Percentiles rank a stretch among this genome's conserved stretches.
These are phyloP conservation scores for Spongilla lacustris DNA, from an alignment of 37 sponge, comb jelly and placozoan genomes.

Conservation along the genomic window DNA sequence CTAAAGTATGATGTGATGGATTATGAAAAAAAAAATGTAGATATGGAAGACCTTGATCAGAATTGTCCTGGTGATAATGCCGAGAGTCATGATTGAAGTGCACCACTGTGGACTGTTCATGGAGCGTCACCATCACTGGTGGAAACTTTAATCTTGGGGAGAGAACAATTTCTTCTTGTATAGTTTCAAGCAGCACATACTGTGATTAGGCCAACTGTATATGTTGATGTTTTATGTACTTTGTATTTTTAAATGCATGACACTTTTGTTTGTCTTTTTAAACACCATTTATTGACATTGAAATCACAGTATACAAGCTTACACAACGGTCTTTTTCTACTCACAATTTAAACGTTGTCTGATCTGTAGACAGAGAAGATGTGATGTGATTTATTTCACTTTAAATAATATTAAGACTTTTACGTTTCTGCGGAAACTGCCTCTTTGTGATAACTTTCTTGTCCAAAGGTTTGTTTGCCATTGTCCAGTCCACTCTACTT, in stretches of 20 bases:
- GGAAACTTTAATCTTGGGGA: too few relatives aligned
- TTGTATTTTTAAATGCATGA: background rate
- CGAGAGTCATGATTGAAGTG: conserved; percentile 27
- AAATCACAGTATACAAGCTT: background rate
- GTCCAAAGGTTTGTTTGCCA: conserved; percentile 32
- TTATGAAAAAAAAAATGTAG: background rate
- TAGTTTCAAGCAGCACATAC: too few relatives aligned
- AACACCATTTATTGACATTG: background rate
- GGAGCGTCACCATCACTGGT: too few relatives aligned
- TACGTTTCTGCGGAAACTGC: conserved; percentile 78
- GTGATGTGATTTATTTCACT: background rate
- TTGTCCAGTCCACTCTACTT: conserved; percentile 42
- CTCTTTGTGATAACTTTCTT: conserved; percentile 54
- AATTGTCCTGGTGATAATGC: conserved; percentile 51
- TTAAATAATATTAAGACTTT: background rate
- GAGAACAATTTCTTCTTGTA: too few relatives aligned
- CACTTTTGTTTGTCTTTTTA: background rate
- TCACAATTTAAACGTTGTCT: conserved; percentile 51
- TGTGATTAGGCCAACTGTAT: background rate
- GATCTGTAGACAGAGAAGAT: conserved; percentile 41
- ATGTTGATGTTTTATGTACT: too few relatives aligned
- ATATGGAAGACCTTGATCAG: conserved; percentile 14
- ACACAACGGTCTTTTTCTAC: background rate
- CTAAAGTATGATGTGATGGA: too few relatives aligned
- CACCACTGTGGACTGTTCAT: too few relatives aligned